Evolutionary conservation across 2,888 invertebrate species (phyloP), one percentile per base, ranked within the genome.

Genomic region (Epinotia nisella): DNA sequence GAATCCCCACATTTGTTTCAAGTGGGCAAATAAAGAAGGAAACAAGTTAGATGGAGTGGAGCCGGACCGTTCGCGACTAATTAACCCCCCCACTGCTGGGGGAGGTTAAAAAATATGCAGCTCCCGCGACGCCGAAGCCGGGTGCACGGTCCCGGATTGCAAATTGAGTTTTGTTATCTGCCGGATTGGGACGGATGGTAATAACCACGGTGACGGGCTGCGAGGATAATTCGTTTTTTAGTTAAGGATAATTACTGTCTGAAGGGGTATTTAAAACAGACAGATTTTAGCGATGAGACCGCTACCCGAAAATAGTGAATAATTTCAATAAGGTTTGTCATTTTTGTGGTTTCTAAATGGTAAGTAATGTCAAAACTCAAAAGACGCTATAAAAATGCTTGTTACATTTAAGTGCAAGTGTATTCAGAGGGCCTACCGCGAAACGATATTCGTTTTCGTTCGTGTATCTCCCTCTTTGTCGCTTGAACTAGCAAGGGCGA

Each of bases 11-110:
- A 91, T 93, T 91, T 90, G 91, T 92, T 92, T 88, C 90, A 91
- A 92, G 92, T 88, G 90, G 86, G 88, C 88, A 92, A 93, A 93
- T 92, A 93, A 92, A 92, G 92, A 92, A 91, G 88, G 87, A 92
- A 91, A 90, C 90, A 90, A 93, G 91, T 90, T 91, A 89, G 92
- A 91, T 91, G 88, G 91, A 91, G 91, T 88, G 88, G 87, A 87
- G 89, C 88, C 85, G 90, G 90, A 88, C 91, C 89, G 90, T 88
- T 91, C 88, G 91, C 92, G 93, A 93, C 93, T 93, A 93, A 93
- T 93, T 93, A 92, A 92, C 90, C 91, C 89, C 76, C 88, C 87
- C 86, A 75, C 76, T 75, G 75, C 77, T 79, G 77, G 81, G 81
- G 78, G 35, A 35, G 83, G 78, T 80, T 86, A 87, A 91, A 91